Conservation (phyloP, 2,113 vertebrate genomes). For the Cranoglanis bouderius region DNA sequence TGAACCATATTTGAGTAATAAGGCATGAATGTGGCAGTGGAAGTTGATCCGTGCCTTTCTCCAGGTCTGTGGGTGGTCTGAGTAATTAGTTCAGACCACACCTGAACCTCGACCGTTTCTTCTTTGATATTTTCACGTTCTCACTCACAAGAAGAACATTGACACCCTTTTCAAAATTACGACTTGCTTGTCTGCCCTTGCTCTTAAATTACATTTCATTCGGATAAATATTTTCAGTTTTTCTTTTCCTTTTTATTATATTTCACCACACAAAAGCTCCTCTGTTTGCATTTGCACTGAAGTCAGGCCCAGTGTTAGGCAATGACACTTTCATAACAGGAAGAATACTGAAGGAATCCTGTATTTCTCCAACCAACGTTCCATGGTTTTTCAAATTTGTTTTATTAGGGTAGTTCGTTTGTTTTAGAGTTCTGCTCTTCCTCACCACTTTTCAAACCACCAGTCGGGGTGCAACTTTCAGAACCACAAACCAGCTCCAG, state of each 20-base stretch:
- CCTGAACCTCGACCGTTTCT: constrained; percentile 51
- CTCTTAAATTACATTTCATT: constrained; percentile 65
- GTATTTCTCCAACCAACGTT: constrained; percentile 50
- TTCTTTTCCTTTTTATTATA: constrained; percentile 68
- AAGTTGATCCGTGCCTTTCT: constrained; percentile 25
- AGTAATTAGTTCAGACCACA: constrained; percentile 65
- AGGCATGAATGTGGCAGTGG: background rate
- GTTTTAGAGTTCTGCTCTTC: constrained; percentile 10
- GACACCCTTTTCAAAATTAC: constrained; percentile 71
- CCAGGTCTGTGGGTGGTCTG: constrained; percentile 55
- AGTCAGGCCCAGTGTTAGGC: constrained; percentile 63
- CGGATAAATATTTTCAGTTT: constrained; percentile 78
- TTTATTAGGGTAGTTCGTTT: constrained; percentile 8
- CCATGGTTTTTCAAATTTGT: constrained; percentile 33
- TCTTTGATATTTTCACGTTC: constrained; percentile 61
- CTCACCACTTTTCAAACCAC: background rate
- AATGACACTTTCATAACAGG: constrained; percentile 73
- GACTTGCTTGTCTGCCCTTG: constrained; percentile 54
- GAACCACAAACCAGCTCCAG: constrained; percentile 16
- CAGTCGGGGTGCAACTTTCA: background rate
- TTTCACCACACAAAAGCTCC: constrained; percentile 69
- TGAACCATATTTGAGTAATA: constrained; percentile 1
- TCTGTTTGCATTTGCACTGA: constrained; percentile 64
- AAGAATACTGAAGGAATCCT: constrained; percentile 66
- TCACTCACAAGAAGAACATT: constrained; percentile 50